Evolutionary conservation across 1,140 invertebrate species (phyloP).

Genomic region (Saxidomus purpurata): DNA sequence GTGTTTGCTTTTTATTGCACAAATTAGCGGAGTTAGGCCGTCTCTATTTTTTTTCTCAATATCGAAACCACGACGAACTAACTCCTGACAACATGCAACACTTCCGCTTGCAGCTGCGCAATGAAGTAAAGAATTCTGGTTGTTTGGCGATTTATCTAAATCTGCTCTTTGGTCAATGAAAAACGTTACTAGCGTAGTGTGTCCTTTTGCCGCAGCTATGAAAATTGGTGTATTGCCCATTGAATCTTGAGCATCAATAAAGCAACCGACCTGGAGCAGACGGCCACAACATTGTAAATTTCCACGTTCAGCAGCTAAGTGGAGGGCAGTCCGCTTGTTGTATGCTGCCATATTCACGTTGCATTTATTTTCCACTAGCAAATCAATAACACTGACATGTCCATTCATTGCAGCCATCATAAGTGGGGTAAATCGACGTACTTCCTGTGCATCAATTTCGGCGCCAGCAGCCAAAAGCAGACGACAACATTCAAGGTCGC

Average conservation of each 20-base stretch:
- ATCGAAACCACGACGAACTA: constrained; percentile 79
- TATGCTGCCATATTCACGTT: constrained; percentile 83
- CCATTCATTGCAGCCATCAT: constrained; percentile 85
- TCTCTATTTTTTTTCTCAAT: constrained; percentile 81
- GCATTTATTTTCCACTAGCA: constrained; percentile 81
- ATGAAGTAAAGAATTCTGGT: constrained; percentile 83
- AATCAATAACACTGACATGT: constrained; percentile 76
- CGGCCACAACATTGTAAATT: constrained; percentile 88
- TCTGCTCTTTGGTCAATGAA: constrained; percentile 79
- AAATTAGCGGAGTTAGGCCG: constrained; percentile 82
- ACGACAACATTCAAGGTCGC: constrained; percentile 76
- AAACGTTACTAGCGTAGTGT: constrained; percentile 76
- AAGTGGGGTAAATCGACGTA: constrained; percentile 84
- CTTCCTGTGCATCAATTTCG: constrained; percentile 84
- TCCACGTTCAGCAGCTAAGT: constrained; percentile 85
- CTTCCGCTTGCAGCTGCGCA: constrained; percentile 83
- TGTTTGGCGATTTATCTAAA: constrained; percentile 77
- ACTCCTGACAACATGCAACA: constrained; percentile 80
- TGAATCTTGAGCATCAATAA: constrained; percentile 81
- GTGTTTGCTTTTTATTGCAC: constrained; percentile 79
- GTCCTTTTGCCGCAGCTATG: constrained; percentile 80
- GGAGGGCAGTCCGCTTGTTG: constrained; percentile 84
- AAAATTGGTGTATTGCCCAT: constrained; percentile 81
- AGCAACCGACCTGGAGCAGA: constrained; percentile 86
- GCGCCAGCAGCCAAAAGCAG: constrained; percentile 79